Conservation (phyloP, 1,140 invertebrate genomes). For the Atta texana region DNA sequence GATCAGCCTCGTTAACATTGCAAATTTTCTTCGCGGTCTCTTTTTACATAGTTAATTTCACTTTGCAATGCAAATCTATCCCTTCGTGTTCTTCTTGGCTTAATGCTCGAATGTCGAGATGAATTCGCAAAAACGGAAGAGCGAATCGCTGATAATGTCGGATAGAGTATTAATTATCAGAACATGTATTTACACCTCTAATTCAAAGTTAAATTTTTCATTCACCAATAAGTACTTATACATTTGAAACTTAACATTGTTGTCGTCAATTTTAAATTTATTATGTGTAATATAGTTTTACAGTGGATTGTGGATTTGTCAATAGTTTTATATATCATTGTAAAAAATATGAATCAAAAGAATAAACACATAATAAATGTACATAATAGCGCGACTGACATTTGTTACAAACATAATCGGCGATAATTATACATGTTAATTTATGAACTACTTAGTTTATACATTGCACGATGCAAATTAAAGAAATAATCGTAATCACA, state of each 20-base stretch:
- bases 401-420: slow-evolving; percentile 7
- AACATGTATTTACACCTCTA: neutral
- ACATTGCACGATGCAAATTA: neutral
- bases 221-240: neutral
- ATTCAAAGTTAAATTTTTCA: slow-evolving; percentile 7
- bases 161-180: slow-evolving; percentile 3
- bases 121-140: slow-evolving; percentile 28
- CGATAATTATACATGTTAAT: slow-evolving; percentile 21
- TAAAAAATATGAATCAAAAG: slow-evolving; percentile 24
- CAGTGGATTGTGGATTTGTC: neutral
- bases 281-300: neutral
- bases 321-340: neutral
- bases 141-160: neutral
- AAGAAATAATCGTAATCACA: slow-evolving; percentile 20
- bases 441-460: neutral
- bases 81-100: slow-evolving; percentile 7
- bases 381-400: slow-evolving; percentile 17
- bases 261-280: neutral
- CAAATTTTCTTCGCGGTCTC: slow-evolving; percentile 65
- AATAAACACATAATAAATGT: neutral
- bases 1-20: slow-evolving; percentile 78
- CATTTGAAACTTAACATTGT: slow-evolving; percentile 5
- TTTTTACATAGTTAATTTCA: slow-evolving; percentile 75
- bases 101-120: slow-evolving; percentile 3
- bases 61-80: slow-evolving; percentile 77